Percentiles rank a stretch among this genome's conserved stretches.
These are phyloP conservation scores for Drosophila hamatofila DNA, from an alignment of 2,888 invertebrate genomes.

Conservation along the genomic window DNA sequence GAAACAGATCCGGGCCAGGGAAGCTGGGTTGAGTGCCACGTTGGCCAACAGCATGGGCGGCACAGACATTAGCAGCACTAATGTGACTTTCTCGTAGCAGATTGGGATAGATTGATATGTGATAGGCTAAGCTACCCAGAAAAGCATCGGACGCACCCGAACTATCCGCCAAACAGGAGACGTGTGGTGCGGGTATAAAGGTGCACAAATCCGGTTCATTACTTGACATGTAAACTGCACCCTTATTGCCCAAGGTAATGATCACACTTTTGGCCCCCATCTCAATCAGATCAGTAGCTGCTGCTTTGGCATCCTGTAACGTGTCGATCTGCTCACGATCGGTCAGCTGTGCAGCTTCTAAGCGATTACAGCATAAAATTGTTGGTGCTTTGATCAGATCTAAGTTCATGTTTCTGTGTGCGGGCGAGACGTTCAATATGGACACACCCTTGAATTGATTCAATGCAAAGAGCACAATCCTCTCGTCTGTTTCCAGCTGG, in stretches of 20 bases:
- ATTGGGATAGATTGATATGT: conserved; percentile 88
- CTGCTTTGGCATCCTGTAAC: conserved; percentile 87
- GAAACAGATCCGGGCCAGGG: conserved; percentile 25
- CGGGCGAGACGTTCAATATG: conserved; percentile 97
- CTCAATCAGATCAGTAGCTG: conserved; percentile 88
- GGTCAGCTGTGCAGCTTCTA: conserved; percentile 90
- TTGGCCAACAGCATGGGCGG: conserved; percentile 90
- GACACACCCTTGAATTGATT: conserved; percentile 89
- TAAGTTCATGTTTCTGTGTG: conserved; percentile 87
- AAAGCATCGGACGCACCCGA: conserved; percentile 97
- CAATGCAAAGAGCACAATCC: conserved; percentile 89
- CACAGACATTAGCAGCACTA: conserved; percentile 90
- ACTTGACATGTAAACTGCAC: conserved; percentile 89
- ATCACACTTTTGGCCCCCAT: conserved; percentile 92
- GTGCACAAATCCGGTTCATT: conserved; percentile 84
- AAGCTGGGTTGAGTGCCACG: conserved; percentile 58
- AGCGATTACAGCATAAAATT: conserved; percentile 97
- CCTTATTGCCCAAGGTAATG: conserved; percentile 93
- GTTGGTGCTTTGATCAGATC: conserved; percentile 89
- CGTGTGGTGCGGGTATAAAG: conserved; percentile 88
- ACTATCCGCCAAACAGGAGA: conserved; percentile 91
- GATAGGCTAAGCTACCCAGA: conserved; percentile 94
- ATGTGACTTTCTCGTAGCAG: conserved; percentile 89
- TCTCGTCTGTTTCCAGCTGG: conserved; percentile 93
- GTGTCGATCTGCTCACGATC: conserved; percentile 74